These are phyloP conservation scores for Laterallus jamaicensis DNA, from an alignment of 2,113 vertebrate species.

Conservation along the genomic window DNA sequence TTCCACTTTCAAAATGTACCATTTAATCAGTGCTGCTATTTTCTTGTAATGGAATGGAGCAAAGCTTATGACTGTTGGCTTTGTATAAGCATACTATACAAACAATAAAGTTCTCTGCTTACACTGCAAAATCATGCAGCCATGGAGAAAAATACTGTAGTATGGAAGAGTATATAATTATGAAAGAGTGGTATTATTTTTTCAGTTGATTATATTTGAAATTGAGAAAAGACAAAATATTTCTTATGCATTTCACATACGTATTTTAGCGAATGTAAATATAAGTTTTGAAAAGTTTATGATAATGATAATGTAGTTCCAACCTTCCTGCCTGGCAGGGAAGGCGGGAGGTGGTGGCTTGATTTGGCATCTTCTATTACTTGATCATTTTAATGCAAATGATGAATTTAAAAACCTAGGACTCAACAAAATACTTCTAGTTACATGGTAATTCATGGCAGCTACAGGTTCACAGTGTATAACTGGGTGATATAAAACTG, in stretches of 20 bases:
- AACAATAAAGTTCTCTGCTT: slow-evolving; percentile 28
- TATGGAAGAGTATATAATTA: background rate
- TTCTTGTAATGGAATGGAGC: slow-evolving; percentile 35
- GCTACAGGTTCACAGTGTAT: background rate
- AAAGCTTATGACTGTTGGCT: background rate
- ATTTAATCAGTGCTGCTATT: slow-evolving; percentile 35
- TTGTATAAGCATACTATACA: background rate
- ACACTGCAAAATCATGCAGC: background rate
- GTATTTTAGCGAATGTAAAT: background rate
- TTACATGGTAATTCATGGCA: background rate
- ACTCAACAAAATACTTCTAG: background rate
- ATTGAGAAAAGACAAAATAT: background rate
- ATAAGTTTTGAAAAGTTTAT: background rate
- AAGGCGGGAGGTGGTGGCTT: no score
- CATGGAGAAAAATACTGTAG: background rate
- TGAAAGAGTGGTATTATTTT: background rate
- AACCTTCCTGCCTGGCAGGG: no score
- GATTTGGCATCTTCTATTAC: background rate
- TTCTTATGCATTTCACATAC: background rate
- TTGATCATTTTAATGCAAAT: background rate
- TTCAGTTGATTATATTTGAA: background rate
- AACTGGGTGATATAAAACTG: background rate
- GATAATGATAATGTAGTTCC: no score
- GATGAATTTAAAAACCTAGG: background rate
- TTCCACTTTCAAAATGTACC: background rate